phyloP scores from a whole-genome alignment of 2,797 vertebrate species.

The Chromobotia macracanthus region DNA sequence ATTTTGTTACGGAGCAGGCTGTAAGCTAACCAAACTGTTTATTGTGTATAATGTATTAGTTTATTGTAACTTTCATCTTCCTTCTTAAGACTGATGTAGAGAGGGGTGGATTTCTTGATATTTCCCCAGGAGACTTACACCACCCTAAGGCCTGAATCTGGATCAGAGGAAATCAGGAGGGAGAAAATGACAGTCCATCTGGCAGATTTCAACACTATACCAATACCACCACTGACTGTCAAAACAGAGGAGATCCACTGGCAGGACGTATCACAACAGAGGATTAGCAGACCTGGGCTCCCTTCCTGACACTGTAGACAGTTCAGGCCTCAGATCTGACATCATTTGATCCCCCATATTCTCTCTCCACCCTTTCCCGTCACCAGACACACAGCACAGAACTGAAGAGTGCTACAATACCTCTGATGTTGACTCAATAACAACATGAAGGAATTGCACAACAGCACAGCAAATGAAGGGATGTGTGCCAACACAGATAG shows the following conservation, averaged over 20 bases:
- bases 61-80: constrained; percentile 49
- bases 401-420: neutral
- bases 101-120: constrained; percentile 71
- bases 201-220: constrained; percentile 69
- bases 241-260: constrained; percentile 62
- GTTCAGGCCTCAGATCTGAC: constrained; percentile 64
- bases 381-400: neutral
- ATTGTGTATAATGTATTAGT: neutral
- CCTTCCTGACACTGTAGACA: constrained; percentile 70
- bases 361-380: constrained; percentile 1
- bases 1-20: neutral
- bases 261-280: constrained; percentile 65
- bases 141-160: constrained; percentile 69
- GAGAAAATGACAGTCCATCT: constrained; percentile 32
- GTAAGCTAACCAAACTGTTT: neutral
- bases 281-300: constrained; percentile 72
- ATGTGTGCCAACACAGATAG: constrained; percentile 14
- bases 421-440: neutral
- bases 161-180: constrained; percentile 59
- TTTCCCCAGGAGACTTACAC: constrained; percentile 76
- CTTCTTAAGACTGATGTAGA: constrained; percentile 65
- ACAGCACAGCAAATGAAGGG: neutral
- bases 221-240: constrained; percentile 70
- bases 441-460: constrained; percentile 3
- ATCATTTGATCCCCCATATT: constrained; percentile 25